phyloP scores from a whole-genome alignment of 2,797 vertebrate species.

The Siniperca obscura region DNA sequence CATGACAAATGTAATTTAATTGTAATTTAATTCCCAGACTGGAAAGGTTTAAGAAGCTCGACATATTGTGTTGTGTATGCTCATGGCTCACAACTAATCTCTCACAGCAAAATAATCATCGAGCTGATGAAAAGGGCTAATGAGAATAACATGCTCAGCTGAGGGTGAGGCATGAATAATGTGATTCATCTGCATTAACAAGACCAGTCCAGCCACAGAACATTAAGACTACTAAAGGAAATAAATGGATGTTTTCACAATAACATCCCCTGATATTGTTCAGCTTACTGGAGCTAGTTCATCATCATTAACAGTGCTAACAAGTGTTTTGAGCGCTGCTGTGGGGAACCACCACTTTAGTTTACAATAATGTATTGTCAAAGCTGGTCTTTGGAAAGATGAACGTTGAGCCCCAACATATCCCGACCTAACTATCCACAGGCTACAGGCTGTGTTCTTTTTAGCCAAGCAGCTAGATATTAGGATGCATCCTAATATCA shows the following conservation, averaged over 20 bases:
- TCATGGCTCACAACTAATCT: constrained; percentile 58
- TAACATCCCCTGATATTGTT: constrained; percentile 69
- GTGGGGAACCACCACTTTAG: constrained; percentile 38
- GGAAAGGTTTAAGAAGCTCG: constrained; percentile 28
- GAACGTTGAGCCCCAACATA: background rate
- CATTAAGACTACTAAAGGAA: constrained; percentile 66
- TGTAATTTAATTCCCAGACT: constrained; percentile 22
- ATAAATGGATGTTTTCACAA: constrained; percentile 71
- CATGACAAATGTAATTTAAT: constrained; percentile 63
- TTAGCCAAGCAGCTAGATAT: background rate
- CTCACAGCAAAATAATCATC: constrained; percentile 60
- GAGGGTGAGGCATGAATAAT: constrained; percentile 73
- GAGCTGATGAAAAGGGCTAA: constrained; percentile 66
- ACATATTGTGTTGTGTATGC: constrained; percentile 41
- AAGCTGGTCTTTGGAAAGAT: constrained; percentile 2
- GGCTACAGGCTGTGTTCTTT: background rate
- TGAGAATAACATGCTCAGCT: constrained; percentile 71
- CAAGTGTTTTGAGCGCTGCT: constrained; percentile 41
- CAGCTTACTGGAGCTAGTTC: constrained; percentile 63
- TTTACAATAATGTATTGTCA: constrained; percentile 21
- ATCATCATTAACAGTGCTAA: constrained; percentile 74
- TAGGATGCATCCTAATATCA: background rate
- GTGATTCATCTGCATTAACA: constrained; percentile 69
- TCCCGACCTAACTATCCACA: background rate
- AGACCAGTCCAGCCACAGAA: constrained; percentile 54